These are phyloP conservation scores for Taurulus bubalis DNA, from an alignment of 2,113 vertebrate species.

Conservation along the genomic window DNA sequence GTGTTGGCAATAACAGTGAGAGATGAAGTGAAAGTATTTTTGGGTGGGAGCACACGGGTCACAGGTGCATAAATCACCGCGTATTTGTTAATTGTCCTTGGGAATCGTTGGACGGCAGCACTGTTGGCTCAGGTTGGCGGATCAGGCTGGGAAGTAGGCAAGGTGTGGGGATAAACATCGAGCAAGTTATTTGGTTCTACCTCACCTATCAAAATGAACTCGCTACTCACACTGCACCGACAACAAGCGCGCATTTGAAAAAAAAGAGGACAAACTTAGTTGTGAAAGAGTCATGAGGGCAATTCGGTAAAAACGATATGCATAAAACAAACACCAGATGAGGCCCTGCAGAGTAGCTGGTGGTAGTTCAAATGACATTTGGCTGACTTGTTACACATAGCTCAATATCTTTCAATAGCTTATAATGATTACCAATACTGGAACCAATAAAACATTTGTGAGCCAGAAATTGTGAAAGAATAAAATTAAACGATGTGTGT, in stretches of 20 bases:
- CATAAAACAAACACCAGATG: slow-evolving; percentile 63
- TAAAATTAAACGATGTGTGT: slow-evolving; percentile 78
- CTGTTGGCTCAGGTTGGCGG: slow-evolving; percentile 22
- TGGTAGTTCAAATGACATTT: slow-evolving; percentile 67
- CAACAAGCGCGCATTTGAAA: slow-evolving; percentile 18
- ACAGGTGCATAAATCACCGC: slow-evolving; percentile 56
- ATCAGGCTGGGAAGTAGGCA: neutral
- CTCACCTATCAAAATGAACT: neutral
- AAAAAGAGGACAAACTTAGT: neutral
- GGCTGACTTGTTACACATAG: slow-evolving; percentile 70
- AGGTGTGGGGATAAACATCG: neutral
- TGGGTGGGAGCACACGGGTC: slow-evolving; percentile 47
- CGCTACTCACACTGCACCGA: neutral
- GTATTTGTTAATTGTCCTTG: slow-evolving; percentile 68
- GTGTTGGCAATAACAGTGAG: slow-evolving; percentile 60
- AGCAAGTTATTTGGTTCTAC: neutral
- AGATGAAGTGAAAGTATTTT: slow-evolving; percentile 59
- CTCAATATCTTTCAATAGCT: slow-evolving; percentile 76
- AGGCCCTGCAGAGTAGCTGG: slow-evolving; percentile 54
- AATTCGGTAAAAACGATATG: slow-evolving; percentile 34
- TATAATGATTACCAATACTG: slow-evolving; percentile 78
- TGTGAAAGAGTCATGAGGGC: slow-evolving; percentile 16
- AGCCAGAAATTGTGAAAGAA: slow-evolving; percentile 77
- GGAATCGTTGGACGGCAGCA: slow-evolving; percentile 40
- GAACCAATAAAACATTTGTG: slow-evolving; percentile 79